Evolutionary conservation across 2,888 invertebrate species (phyloP).

Genomic region (Entomobrya proxima): DNA sequence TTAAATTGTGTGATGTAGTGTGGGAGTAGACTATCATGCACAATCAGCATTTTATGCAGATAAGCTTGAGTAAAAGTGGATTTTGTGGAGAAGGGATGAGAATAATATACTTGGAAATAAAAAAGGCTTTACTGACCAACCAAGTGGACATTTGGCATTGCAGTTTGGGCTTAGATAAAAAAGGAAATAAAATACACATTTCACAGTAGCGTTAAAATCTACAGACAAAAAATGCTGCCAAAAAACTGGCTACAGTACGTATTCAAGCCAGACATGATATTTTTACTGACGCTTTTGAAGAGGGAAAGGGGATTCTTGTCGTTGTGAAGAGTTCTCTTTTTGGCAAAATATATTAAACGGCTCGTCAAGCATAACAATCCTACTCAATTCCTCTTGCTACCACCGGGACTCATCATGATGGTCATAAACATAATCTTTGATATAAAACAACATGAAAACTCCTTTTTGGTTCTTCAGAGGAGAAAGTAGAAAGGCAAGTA

Average conservation of each 20-base stretch:
- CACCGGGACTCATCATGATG: not conserved
- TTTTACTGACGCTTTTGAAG: not conserved
- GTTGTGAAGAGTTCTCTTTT: not conserved
- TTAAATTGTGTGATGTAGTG: not conserved
- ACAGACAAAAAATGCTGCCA: not conserved
- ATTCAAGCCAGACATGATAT: too few relatives aligned
- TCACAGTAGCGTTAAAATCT: not conserved
- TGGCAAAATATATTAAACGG: slow-evolving; percentile 29
- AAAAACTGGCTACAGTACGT: too few relatives aligned
- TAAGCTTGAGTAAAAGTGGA: slow-evolving; percentile 21
- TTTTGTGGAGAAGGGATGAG: slow-evolving; percentile 10
- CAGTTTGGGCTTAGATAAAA: not conserved
- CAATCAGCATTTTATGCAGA: slow-evolving; percentile 40
- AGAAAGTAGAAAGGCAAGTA: not conserved
- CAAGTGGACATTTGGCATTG: slow-evolving; percentile 14
- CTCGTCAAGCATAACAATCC: slow-evolving; percentile 45
- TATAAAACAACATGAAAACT: slow-evolving; percentile 17
- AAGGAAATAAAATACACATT: slow-evolving; percentile 24
- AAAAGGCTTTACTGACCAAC: slow-evolving; percentile 19
- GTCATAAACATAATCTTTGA: not conserved
- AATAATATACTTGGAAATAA: slow-evolving; percentile 29
- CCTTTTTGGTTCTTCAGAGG: too few relatives aligned
- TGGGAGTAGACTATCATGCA: not conserved
- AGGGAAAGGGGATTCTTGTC: not conserved
- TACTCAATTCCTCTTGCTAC: not conserved